A percentile compares a stretch with the other conserved stretches of the same genome.
Conservation (phyloP, 1,140 invertebrate species). For the Gonioctena quinquepunctata region DNA sequence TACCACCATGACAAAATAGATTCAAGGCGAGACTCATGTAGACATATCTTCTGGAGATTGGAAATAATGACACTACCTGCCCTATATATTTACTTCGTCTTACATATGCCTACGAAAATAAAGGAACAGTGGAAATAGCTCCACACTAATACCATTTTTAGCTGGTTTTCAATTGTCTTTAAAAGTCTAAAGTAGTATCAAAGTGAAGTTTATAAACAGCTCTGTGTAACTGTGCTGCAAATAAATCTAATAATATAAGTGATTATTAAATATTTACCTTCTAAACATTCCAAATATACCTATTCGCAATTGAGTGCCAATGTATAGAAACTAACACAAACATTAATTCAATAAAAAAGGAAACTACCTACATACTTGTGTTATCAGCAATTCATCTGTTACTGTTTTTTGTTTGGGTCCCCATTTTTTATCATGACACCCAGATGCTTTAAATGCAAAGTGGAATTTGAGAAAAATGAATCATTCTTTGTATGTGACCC, state of each 20-base stretch:
- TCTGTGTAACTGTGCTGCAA: neutral
- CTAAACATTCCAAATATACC: neutral
- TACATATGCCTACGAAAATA: too few species aligned
- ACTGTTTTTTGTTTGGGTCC: too few species aligned
- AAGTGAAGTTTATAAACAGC: neutral
- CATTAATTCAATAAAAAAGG: neutral
- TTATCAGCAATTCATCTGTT: neutral
- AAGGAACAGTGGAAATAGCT: too few species aligned
- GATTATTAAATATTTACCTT: neutral
- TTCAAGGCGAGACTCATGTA: too few species aligned
- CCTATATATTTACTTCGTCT: too few species aligned
- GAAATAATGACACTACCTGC: too few species aligned
- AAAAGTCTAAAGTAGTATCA: neutral
- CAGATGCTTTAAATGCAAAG: too few species aligned
- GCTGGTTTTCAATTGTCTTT: neutral
- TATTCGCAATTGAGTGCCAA: neutral
- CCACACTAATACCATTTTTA: too few species aligned
- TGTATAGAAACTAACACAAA: neutral
- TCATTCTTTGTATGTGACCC: too few species aligned
- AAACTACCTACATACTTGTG: neutral
- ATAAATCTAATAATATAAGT: neutral
- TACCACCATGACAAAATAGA: too few species aligned
- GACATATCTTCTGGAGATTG: neutral
- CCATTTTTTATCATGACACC: too few species aligned
- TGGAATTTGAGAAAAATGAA: too few species aligned